Evolutionary conservation across 2,113 vertebrate genomes (phyloP).

Genomic region (Dinomys branickii): DNA sequence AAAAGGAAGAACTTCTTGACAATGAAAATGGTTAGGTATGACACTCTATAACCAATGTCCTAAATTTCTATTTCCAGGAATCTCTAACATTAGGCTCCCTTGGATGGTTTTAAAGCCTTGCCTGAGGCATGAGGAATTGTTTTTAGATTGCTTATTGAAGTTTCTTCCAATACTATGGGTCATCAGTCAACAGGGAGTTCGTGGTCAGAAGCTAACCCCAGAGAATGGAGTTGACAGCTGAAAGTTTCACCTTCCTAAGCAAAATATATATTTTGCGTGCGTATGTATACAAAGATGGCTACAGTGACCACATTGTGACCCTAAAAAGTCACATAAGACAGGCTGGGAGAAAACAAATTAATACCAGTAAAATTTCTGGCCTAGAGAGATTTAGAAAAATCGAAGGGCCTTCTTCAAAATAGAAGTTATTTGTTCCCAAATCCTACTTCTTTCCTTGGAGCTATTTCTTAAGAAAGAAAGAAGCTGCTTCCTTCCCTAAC

Average conservation of each 20-base stretch:
- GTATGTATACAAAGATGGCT: not conserved
- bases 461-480: constrained; percentile 85
- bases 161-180: not conserved
- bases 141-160: not conserved
- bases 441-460: constrained; percentile 78
- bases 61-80: not conserved
- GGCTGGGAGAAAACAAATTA: constrained; percentile 13
- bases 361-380: not conserved
- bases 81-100: not conserved
- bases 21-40: not conserved
- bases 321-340: not conserved
- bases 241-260: not conserved
- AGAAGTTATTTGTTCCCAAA: constrained; percentile 78
- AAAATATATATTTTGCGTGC: not conserved
- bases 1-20: constrained; percentile 18
- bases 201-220: not conserved
- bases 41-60: not conserved
- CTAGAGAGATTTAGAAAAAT: not conserved
- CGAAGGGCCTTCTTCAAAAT: constrained; percentile 61
- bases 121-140: not conserved
- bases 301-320: not conserved
- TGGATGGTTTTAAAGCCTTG: not conserved
- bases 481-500: constrained; percentile 83
- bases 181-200: not conserved
- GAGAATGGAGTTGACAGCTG: not conserved